Percentiles rank a stretch among this genome's conserved stretches.
Conservation (phyloP, 1,140 invertebrate species). For the Bilobella aurantiaca region DNA sequence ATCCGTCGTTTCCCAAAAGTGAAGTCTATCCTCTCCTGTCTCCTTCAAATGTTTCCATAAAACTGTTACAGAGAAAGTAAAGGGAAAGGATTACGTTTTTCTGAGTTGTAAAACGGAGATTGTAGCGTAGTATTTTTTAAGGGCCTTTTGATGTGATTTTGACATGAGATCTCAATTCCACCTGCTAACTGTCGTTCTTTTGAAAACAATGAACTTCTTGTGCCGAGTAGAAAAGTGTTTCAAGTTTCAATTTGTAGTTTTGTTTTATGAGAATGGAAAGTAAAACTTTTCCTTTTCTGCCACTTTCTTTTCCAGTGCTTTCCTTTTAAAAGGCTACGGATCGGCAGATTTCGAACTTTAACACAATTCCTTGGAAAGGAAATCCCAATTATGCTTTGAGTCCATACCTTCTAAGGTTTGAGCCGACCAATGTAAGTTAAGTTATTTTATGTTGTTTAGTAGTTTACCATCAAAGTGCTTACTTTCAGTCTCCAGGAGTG, state of each 20-base stretch:
- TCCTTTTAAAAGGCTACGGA: no score
- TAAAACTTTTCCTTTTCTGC: background rate
- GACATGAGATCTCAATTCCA: background rate
- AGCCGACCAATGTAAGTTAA: no score
- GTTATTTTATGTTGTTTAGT: no score
- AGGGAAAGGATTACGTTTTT: background rate
- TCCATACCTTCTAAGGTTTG: no score
- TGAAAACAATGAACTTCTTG: background rate
- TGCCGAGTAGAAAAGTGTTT: background rate
- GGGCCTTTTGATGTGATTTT: background rate
- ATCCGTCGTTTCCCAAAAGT: conserved; percentile 39
- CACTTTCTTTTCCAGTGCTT: background rate
- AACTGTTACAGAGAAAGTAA: conserved; percentile 26
- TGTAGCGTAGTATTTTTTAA: background rate
- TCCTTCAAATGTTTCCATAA: conserved; percentile 36
- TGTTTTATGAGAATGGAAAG: background rate
- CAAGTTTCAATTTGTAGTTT: background rate
- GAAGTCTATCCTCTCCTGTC: conserved; percentile 29
- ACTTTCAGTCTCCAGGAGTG: no score
- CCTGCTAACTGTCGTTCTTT: conserved; percentile 2
- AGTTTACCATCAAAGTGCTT: no score
- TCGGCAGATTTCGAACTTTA: no score
- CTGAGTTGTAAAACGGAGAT: background rate
- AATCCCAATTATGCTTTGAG: no score
- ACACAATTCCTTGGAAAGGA: no score